Conservation (phyloP, 2,113 vertebrate genomes). For the Australoheros scitulus region DNA sequence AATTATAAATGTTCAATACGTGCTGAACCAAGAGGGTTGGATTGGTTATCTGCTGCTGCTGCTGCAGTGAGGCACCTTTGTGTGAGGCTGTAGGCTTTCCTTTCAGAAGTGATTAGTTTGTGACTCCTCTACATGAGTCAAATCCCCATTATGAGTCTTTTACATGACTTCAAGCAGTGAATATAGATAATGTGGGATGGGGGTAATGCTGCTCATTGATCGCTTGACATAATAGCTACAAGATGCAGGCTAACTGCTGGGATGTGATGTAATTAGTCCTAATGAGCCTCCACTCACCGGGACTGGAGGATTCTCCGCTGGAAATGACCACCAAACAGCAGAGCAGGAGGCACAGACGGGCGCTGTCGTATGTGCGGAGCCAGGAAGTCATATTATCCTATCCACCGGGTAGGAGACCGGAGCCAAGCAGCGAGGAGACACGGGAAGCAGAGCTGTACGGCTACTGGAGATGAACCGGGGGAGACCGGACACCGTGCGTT, state of each 20-base stretch:
- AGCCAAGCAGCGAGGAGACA: slow-evolving; percentile 50
- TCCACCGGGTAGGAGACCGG: slow-evolving; percentile 53
- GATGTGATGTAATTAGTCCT: slow-evolving; percentile 50
- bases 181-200: background rate
- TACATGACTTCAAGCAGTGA: background rate
- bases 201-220: slow-evolving; percentile 14
- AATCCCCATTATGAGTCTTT: background rate
- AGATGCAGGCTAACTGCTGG: slow-evolving; percentile 27
- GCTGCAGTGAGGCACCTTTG: background rate
- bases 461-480: slow-evolving; percentile 41
- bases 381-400: slow-evolving; percentile 79
- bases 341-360: slow-evolving; percentile 66
- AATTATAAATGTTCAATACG: slow-evolving; percentile 26
- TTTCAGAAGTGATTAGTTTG: background rate
- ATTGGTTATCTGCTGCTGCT: background rate
- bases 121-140: background rate
- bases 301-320: slow-evolving; percentile 49
- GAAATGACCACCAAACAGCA: slow-evolving; percentile 46
- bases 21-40: background rate
- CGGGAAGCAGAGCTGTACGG: slow-evolving; percentile 27
- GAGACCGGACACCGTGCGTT: slow-evolving; percentile 55
- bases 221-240: slow-evolving; percentile 2
- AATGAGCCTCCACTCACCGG: slow-evolving; percentile 75
- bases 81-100: background rate
- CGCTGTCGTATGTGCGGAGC: slow-evolving; percentile 64